Evolutionary conservation across 2,113 vertebrate genomes (phyloP).

Genomic region (Thamnaconus septentrionalis): DNA sequence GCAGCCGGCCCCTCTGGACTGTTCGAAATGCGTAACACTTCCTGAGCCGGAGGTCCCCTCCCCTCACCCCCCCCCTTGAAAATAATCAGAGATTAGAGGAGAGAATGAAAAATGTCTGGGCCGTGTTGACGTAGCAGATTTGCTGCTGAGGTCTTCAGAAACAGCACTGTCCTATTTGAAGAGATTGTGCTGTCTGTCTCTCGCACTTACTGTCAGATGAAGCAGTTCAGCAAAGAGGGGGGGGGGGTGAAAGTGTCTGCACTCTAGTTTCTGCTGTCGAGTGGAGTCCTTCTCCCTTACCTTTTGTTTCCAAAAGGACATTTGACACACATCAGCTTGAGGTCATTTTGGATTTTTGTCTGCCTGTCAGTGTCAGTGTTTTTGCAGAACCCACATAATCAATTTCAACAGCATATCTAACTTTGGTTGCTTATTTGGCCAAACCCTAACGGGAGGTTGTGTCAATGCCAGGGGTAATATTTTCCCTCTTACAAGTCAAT

Average conservation of each 20-base stretch:
- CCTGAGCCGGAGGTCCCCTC: conserved; percentile 41
- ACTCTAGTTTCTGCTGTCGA: conserved; percentile 3
- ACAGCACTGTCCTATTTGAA: conserved; percentile 30
- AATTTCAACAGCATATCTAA: too few species aligned
- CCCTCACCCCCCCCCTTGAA: conserved; percentile 15
- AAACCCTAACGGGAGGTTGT: too few species aligned
- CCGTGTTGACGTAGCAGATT: conserved; percentile 54
- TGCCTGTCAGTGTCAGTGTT: too few species aligned
- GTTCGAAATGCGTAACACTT: conserved; percentile 51
- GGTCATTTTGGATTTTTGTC: too few species aligned
- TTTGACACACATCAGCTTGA: too few species aligned
- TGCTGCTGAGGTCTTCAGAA: conserved; percentile 52
- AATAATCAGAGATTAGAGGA: conserved; percentile 38
- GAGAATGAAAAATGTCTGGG: conserved; percentile 28
- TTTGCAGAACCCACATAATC: too few species aligned
- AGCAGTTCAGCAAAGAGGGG: conserved; percentile 20
- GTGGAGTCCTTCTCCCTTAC: conserved; percentile 15
- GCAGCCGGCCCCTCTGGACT: conserved; percentile 17
- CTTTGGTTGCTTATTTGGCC: too few species aligned
- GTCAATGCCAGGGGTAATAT: too few species aligned
- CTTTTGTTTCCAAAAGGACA: too few species aligned
- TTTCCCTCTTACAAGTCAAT: too few species aligned
- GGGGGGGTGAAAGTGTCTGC: conserved; percentile 21
- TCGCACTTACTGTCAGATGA: conserved; percentile 41
- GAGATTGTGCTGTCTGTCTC: conserved; percentile 33